phyloP scores from a whole-genome alignment of 2,113 vertebrate species.

The Cephalopholis sonnerati region DNA sequence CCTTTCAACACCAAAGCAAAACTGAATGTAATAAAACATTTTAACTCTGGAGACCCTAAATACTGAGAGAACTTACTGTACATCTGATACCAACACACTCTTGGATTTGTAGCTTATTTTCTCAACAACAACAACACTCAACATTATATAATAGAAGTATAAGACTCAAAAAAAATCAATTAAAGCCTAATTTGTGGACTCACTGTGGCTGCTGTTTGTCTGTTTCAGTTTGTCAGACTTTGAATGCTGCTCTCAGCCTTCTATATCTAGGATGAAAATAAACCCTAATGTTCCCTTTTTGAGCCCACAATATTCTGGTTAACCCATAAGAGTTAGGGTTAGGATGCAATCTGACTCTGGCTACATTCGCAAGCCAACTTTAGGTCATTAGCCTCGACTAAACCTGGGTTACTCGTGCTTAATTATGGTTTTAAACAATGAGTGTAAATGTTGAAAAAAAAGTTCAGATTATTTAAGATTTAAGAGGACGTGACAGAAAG shows the following conservation, averaged over 20 bases:
- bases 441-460: background rate
- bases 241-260: background rate
- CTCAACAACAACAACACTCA: background rate
- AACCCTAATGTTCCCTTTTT: background rate
- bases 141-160: background rate
- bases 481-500: too few species aligned
- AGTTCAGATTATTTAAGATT: background rate
- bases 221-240: background rate
- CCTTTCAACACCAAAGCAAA: background rate
- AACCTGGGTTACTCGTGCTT: background rate
- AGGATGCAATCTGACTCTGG: background rate
- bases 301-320: background rate
- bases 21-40: background rate
- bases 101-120: background rate
- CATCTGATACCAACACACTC: background rate
- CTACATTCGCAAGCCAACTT: background rate
- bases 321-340: background rate
- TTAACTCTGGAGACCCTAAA: background rate
- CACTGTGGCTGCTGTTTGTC: background rate
- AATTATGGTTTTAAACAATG: background rate
- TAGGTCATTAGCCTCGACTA: background rate
- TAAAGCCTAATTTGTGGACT: background rate
- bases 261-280: background rate
- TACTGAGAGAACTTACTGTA: background rate
- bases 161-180: background rate